Percentiles rank a stretch among this genome's conserved stretches.
These are phyloP conservation scores for Anhinga rufa DNA, from an alignment of 2,113 vertebrate species.

Conservation along the genomic window DNA sequence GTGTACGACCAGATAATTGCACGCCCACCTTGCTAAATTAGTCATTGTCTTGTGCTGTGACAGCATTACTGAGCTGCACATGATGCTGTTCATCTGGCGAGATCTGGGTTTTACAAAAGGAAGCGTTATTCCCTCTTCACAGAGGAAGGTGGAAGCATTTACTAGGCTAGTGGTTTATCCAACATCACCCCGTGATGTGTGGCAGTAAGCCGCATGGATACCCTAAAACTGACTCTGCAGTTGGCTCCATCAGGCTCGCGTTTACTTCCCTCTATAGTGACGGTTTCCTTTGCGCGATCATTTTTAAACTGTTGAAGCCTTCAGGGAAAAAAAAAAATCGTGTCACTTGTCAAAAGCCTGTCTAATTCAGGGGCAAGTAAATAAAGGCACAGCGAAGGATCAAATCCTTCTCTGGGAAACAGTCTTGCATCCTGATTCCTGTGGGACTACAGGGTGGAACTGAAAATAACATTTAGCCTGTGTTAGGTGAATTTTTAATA, in stretches of 20 bases:
- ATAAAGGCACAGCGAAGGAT: background rate
- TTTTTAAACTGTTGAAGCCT: background rate
- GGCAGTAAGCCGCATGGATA: background rate
- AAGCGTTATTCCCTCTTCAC: background rate
- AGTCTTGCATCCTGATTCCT: background rate
- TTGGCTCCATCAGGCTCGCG: background rate
- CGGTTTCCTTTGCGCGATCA: background rate
- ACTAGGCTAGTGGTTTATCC: background rate
- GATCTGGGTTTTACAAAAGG: background rate
- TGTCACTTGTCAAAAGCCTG: background rate
- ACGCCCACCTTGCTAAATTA: background rate
- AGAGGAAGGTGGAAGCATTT: background rate
- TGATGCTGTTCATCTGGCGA: background rate
- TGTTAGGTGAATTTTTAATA: background rate
- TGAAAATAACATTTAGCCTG: background rate
- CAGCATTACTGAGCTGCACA: background rate
- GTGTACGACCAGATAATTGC: background rate
- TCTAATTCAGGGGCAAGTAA: background rate
- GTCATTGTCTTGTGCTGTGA: background rate
- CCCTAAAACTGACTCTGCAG: background rate
- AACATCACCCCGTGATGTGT: background rate
- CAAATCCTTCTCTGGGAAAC: background rate
- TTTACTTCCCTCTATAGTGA: background rate
- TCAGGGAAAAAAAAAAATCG: background rate
- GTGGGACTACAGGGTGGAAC: background rate